Conservation (phyloP, 2,113 vertebrate species). For the Gnathonemus longibarbis region DNA sequence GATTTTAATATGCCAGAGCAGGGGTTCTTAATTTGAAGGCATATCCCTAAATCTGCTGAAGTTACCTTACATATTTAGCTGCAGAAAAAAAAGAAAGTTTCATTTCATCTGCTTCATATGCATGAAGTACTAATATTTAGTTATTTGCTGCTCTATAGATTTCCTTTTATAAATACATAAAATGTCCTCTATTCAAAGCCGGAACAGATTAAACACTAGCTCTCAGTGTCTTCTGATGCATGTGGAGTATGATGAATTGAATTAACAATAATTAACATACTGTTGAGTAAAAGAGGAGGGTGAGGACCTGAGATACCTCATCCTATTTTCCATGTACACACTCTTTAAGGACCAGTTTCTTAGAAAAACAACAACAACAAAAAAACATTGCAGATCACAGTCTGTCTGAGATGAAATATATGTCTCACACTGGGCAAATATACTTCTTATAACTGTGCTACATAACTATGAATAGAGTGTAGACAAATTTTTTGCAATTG, state of each 20-base stretch:
- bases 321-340: not conserved
- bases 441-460: not conserved
- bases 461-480: not conserved
- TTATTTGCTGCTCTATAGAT: not conserved
- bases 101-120: not conserved
- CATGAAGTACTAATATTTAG: not conserved
- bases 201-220: not conserved
- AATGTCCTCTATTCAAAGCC: not conserved
- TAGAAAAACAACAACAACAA: not conserved
- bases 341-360: not conserved
- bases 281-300: not conserved
- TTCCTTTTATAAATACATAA: not conserved
- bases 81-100: not conserved
- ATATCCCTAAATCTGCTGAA: not conserved
- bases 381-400: not conserved
- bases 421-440: not conserved
- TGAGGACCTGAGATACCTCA: not conserved
- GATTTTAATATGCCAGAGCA: not conserved
- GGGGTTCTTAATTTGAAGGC: not conserved
- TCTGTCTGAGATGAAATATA: not conserved
- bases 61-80: not conserved
- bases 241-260: not conserved
- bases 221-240: not conserved
- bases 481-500: not conserved
- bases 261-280: not conserved